phyloP scores from a whole-genome alignment of 2,113 vertebrate genomes.

The Pachyramphus minor region DNA sequence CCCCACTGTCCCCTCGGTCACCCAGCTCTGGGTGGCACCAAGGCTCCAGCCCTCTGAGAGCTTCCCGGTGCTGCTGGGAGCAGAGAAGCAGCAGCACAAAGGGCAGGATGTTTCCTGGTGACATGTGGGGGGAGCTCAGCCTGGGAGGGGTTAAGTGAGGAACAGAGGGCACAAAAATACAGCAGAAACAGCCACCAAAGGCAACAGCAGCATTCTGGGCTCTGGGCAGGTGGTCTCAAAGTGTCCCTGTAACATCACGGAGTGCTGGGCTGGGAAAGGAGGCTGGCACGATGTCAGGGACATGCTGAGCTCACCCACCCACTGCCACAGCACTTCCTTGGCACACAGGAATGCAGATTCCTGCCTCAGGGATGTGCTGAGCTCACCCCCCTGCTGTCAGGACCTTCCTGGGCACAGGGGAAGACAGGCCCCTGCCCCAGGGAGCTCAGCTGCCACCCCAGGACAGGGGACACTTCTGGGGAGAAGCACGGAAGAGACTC shows the following conservation, averaged over 20 bases:
- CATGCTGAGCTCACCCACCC: no score
- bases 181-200: not conserved
- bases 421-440: not conserved
- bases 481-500: not conserved
- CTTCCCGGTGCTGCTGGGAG: accelerated
- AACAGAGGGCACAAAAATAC: not conserved
- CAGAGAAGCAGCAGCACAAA: not conserved
- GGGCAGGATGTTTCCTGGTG: not conserved
- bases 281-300: not conserved
- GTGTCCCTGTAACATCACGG: not conserved
- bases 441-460: not conserved
- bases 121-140: not conserved
- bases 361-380: not conserved
- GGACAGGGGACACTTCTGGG: not conserved
- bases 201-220: not conserved
- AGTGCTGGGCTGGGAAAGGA: not conserved
- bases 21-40: not conserved
- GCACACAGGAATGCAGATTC: not conserved
- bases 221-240: not conserved
- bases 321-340: not conserved
- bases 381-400: not conserved
- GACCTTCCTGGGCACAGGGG: not conserved
- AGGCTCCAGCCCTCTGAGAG: not conserved
- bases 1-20: not conserved
- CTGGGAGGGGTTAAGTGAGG: not conserved